Conservation (phyloP, 2,888 invertebrate genomes). For the Biston stratarius region DNA sequence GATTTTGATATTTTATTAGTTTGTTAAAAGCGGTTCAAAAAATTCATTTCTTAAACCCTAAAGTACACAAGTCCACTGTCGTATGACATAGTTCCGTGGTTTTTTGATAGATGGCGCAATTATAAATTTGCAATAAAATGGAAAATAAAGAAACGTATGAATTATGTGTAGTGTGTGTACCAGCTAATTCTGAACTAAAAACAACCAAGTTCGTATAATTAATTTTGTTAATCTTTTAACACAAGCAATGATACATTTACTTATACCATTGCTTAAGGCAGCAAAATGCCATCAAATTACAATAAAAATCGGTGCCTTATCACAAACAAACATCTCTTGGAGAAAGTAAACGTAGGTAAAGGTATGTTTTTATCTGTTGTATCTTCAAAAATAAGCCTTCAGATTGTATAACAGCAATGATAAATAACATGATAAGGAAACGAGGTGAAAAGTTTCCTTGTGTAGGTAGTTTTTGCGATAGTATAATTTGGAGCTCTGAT, state of each 20-base stretch:
- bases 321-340: slow-evolving; percentile 11
- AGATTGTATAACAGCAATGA: slow-evolving; percentile 10
- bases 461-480: slow-evolving; percentile 4
- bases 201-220: background rate
- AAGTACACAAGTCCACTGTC: slow-evolving; percentile 51
- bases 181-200: background rate
- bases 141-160: background rate
- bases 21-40: slow-evolving; percentile 3
- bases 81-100: slow-evolving; percentile 67
- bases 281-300: background rate
- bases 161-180: too few species aligned
- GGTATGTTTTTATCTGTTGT: slow-evolving; percentile 16
- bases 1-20: background rate
- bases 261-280: background rate
- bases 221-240: background rate
- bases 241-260: too few species aligned
- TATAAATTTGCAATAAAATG: slow-evolving; percentile 42
- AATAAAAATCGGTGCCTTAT: slow-evolving; percentile 4
- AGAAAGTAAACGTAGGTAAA: slow-evolving; percentile 26
- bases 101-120: slow-evolving; percentile 78
- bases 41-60: slow-evolving; percentile 39
- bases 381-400: slow-evolving; percentile 28
- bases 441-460: background rate
- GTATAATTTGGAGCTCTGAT: slow-evolving; percentile 25
- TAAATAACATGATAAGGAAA: slow-evolving; percentile 26